Conservation (phyloP, 2,113 vertebrate species). For the Erpornis zantholeuca region DNA sequence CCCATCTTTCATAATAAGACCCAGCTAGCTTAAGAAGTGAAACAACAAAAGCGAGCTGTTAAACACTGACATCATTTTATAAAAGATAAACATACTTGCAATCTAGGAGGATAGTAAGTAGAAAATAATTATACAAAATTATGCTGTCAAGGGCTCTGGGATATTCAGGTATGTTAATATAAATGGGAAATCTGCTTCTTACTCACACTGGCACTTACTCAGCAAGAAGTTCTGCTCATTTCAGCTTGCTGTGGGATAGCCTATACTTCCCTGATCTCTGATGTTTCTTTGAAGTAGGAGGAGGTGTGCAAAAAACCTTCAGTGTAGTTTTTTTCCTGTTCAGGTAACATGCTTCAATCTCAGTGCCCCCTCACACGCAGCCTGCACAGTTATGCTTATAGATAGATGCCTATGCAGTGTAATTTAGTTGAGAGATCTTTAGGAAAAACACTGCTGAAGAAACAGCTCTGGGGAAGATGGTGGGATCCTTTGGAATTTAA, state of each 20-base stretch:
- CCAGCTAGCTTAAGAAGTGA: conserved; percentile 24
- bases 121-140: conserved; percentile 30
- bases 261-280: not conserved
- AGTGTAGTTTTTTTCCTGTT: not conserved
- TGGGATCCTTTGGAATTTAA: not conserved
- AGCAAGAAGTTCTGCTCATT: not conserved
- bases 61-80: not conserved
- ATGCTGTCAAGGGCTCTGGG: not conserved
- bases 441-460: not conserved
- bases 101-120: not conserved
- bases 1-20: not conserved
- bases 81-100: conserved; percentile 35
- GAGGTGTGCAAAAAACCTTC: not conserved
- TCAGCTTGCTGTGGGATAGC: not conserved
- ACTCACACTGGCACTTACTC: not conserved
- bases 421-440: not conserved
- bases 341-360: not conserved
- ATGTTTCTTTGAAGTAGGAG: not conserved
- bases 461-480: not conserved
- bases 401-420: not conserved
- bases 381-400: not conserved
- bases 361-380: not conserved
- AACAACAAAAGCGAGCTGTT: conserved; percentile 11
- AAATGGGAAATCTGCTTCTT: not conserved
- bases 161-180: conserved; percentile 1